These are phyloP conservation scores for Ctenoplectra terminalis DNA, from an alignment of 1,140 invertebrate species.

Conservation along the genomic window DNA sequence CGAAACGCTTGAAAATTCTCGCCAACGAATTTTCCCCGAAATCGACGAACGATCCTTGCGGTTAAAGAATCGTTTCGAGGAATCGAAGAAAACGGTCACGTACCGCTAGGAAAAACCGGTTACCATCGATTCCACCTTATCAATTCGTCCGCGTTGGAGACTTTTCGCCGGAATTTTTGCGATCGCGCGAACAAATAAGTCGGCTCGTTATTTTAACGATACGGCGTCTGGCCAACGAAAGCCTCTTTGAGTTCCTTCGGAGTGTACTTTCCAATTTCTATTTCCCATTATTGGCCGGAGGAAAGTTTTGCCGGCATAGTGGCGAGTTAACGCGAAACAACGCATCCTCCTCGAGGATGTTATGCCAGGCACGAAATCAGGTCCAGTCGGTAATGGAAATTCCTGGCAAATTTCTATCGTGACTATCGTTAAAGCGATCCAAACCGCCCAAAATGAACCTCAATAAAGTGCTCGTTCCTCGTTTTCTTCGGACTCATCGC, in stretches of 20 bases:
- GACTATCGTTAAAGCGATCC: conserved; percentile 12
- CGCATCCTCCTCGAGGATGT: conserved; percentile 40
- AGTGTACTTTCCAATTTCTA: conserved; percentile 41
- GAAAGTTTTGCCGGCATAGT: conserved; percentile 37
- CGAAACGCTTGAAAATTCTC: background rate
- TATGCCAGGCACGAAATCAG: conserved; percentile 63
- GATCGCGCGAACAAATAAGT: conserved; percentile 3
- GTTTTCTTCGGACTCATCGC: background rate
- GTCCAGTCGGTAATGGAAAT: conserved; percentile 65
- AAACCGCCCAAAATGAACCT: conserved; percentile 6
- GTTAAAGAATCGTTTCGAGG: background rate
- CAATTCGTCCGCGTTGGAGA: background rate
- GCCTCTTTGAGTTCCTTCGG: conserved; percentile 19
- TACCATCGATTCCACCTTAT: background rate
- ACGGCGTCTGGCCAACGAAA: background rate
- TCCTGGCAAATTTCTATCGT: conserved; percentile 65
- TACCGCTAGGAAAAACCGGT: background rate
- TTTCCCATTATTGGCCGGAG: conserved; percentile 52
- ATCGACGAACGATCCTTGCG: background rate
- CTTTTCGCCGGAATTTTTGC: background rate
- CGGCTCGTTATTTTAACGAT: conserved; percentile 27
- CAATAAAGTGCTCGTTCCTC: background rate
- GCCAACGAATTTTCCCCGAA: background rate
- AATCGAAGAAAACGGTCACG: background rate
- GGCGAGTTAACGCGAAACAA: conserved; percentile 51